A percentile compares a stretch with the other conserved stretches of the same genome.
Evolutionary conservation across 2,797 vertebrate genomes (phyloP).

Genomic region (Catamblyrhynchus diadema): DNA sequence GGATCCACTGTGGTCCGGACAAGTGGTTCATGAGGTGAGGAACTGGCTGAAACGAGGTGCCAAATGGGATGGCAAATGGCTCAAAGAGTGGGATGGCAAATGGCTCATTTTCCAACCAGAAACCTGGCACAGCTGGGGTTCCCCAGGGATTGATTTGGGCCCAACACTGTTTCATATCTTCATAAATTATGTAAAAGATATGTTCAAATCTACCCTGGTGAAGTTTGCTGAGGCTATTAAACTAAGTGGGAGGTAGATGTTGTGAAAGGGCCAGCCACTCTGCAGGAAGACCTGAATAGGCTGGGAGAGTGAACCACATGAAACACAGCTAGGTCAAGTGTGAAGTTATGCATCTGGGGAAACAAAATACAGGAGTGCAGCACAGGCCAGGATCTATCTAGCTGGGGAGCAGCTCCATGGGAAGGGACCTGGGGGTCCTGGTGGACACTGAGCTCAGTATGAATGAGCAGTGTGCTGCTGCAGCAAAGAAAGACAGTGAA

Average conservation of each 20-base stretch:
- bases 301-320: neutral
- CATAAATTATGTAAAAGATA: neutral
- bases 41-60: neutral
- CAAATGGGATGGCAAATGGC: accelerated
- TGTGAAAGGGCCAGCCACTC: neutral
- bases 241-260: neutral
- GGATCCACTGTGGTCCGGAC: neutral
- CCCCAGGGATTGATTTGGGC: too few species aligned
- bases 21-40: neutral
- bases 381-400: neutral
- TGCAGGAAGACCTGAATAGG: neutral
- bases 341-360: neutral
- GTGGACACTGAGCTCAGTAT: accelerated
- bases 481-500: neutral
- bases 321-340: neutral
- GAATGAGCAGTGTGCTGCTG: neutral
- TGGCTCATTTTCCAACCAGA: neutral
- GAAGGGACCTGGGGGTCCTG: neutral
- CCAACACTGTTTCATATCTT: neutral
- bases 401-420: neutral
- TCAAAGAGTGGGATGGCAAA: neutral
- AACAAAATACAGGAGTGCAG: neutral
- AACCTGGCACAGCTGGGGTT: neutral
- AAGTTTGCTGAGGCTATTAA: neutral
- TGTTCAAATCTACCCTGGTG: neutral